phyloP scores from a whole-genome alignment of 1,140 invertebrate genomes.

The Yoshiicerus persimilis region DNA sequence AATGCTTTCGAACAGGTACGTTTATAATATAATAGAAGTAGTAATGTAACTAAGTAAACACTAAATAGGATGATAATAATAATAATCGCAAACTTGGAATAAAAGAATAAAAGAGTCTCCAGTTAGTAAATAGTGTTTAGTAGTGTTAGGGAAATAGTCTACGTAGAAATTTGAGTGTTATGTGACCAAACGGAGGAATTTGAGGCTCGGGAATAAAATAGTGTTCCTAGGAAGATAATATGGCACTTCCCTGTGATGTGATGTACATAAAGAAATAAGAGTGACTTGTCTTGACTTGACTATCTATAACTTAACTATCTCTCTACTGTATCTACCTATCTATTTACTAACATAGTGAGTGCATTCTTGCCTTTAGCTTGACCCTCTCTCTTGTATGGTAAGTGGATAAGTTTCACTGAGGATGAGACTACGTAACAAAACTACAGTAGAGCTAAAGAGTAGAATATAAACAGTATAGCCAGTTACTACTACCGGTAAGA shows the following conservation, averaged over 20 bases:
- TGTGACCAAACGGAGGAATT: constrained; percentile 5
- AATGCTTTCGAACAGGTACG: too few species aligned
- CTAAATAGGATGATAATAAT: background rate
- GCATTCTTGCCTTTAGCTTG: background rate
- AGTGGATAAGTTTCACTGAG: background rate
- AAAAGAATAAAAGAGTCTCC: background rate
- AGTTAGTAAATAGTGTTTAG: background rate
- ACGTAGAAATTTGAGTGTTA: background rate
- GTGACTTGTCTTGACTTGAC: background rate
- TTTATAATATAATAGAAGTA: background rate
- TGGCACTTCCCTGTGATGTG: background rate
- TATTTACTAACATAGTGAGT: background rate
- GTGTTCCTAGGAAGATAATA: background rate
- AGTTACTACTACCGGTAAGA: background rate
- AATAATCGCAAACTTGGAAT: background rate
- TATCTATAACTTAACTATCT: background rate
- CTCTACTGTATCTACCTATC: background rate
- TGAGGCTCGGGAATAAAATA: background rate
- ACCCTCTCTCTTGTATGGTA: background rate
- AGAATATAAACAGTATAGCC: background rate
- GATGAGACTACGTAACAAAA: background rate
- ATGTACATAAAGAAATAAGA: constrained; percentile 1
- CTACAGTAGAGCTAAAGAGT: background rate
- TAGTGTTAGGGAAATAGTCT: background rate
- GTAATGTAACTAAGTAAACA: background rate